Base-by-base conservation (phyloP, 1,140 invertebrate species). In the Drosophila obscura region DNA sequence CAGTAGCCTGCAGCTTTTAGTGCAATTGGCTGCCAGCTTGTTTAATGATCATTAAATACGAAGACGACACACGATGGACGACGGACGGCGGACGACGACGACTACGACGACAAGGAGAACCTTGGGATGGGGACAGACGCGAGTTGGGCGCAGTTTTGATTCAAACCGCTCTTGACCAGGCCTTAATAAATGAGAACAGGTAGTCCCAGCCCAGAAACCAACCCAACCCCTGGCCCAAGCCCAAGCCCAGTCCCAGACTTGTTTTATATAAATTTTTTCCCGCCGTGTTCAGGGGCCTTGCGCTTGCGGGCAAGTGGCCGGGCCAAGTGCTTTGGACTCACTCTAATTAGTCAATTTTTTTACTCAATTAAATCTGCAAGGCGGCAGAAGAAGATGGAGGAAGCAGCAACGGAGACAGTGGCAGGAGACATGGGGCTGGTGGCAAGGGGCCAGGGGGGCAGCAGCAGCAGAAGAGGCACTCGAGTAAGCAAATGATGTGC, bases 261-360 rank as follows among this genome's bases (percentile, higher is more conserved):
- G 81, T 80, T 84, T 80, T 80, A 77, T 50, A 16, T 13, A 45
- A 57, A 15, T 68, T 51, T 66, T 65, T 62, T 73, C 72, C 60
- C 63, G 49, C 68, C 64, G 72, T 39, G 35, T 39, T 39, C 35
- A 39, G 35, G 35, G 35, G 35, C 35, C 4, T 5, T 39, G 35
- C 35, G 35, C 35, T 69, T 71, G 80, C 79, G 79, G 60, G 83
- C 77, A 79, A 63, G 61, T 53, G 55, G 50, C 22, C 44, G 72
- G 56, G 64, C 74, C 74, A 77, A 87, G 71, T 83, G 75, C 75
- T 64, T 88, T 76, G 82, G 83, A 82, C 83, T 87, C 79, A 79
- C 79, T 87, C 82, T 87, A 87, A 87, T 87, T 88, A 87, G 82
- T 87, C 82, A 83, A 83, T 87, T 83, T 87, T 77, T 88, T 79